phyloP scores from a whole-genome alignment of 2,797 vertebrate genomes.

The Cirrhinus mrigala region DNA sequence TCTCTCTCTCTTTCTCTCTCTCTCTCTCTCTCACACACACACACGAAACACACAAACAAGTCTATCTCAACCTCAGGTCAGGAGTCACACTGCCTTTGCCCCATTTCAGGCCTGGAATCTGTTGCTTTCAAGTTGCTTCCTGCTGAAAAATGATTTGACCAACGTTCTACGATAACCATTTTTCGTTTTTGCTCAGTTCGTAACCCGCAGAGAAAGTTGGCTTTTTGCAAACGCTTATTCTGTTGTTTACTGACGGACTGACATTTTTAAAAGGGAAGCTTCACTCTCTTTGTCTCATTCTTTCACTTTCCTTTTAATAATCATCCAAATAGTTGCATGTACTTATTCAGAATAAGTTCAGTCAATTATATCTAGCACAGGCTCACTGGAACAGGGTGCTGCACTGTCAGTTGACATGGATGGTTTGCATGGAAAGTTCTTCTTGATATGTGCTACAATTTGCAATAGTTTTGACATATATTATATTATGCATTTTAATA shows the following conservation, averaged over 20 bases:
- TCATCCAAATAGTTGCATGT: not conserved
- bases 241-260: not conserved
- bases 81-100: not conserved
- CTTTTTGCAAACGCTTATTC: not conserved
- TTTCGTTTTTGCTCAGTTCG: slow-evolving; percentile 2
- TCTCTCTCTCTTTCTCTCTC: too few species aligned
- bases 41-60: slow-evolving; percentile 32
- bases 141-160: slow-evolving; percentile 6
- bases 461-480: not conserved
- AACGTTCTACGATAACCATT: slow-evolving; percentile 33
- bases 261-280: not conserved
- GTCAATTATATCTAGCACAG: not conserved
- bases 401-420: not conserved
- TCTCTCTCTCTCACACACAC: not conserved
- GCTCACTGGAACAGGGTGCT: not conserved
- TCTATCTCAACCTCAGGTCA: slow-evolving; percentile 7
- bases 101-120: not conserved
- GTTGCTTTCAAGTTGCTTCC: not conserved
- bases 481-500: too few species aligned
- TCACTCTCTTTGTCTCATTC: not conserved
- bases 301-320: not conserved
- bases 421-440: not conserved
- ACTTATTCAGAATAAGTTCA: not conserved
- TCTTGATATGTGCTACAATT: not conserved
- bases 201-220: not conserved